Evolutionary conservation across 2,888 invertebrate genomes (phyloP).

Genomic region (Oegoconia quadripuncta): DNA sequence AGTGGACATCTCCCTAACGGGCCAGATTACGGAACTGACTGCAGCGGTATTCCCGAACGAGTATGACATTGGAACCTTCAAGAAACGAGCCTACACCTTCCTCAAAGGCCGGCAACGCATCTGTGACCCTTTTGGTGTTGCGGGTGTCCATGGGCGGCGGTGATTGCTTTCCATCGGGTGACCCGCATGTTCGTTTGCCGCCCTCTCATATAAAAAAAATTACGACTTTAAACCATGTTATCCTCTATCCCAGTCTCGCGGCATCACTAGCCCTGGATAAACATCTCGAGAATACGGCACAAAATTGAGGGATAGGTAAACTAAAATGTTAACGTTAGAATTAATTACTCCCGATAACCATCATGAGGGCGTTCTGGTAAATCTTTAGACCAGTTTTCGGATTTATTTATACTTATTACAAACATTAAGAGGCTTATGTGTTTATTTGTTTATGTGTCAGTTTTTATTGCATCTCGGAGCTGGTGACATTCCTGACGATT

Average conservation of each 20-base stretch:
- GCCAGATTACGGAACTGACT: too few species aligned
- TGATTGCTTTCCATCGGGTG: too few species aligned
- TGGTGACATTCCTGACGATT: conserved; percentile 24
- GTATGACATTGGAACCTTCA: too few species aligned
- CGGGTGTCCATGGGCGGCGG: too few species aligned
- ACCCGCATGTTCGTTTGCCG: too few species aligned
- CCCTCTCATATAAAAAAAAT: too few species aligned
- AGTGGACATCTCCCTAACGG: too few species aligned
- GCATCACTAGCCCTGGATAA: conserved; percentile 9
- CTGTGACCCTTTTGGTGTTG: too few species aligned
- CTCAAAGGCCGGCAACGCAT: too few species aligned
- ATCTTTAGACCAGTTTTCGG: conserved; percentile 32
- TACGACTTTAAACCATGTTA: neutral
- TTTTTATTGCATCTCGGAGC: conserved; percentile 25
- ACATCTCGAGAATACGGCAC: conserved; percentile 22
- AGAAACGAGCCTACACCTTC: too few species aligned
- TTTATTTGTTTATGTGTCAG: conserved; percentile 17
- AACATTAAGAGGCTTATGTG: conserved; percentile 17
- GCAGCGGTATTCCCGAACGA: too few species aligned
- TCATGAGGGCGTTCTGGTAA: conserved; percentile 30
- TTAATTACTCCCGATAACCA: conserved; percentile 37
- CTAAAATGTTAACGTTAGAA: conserved; percentile 23
- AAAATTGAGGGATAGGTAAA: conserved; percentile 30
- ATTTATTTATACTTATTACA: conserved; percentile 29
- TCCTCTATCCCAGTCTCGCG: neutral